Conservation (phyloP, 2,888 invertebrate genomes). For the Calliopum simillimum region DNA sequence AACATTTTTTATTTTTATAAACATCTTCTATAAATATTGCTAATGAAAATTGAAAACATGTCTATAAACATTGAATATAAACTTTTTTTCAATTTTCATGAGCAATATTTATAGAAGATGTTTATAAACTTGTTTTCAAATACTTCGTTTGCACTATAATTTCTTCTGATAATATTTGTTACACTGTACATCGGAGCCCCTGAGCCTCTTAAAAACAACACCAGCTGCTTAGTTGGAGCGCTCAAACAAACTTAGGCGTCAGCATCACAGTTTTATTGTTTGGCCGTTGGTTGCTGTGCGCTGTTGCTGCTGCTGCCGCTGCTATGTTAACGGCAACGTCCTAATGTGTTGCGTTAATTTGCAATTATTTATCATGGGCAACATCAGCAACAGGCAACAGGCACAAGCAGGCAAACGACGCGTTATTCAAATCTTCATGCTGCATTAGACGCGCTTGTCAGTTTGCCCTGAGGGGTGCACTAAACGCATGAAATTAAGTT, state of each 20-base stretch:
- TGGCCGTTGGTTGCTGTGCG: background rate
- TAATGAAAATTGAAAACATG: no score
- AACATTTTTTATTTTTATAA: no score
- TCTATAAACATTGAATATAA: no score
- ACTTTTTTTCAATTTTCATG: no score
- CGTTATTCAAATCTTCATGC: constrained; percentile 9
- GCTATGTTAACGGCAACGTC: background rate
- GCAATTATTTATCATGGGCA: constrained; percentile 35
- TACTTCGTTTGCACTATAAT: no score
- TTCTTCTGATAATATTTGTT: no score
- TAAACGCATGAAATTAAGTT: background rate
- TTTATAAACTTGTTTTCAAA: no score
- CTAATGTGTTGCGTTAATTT: constrained; percentile 32
- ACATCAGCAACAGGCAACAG: background rate
- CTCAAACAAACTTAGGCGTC: background rate
- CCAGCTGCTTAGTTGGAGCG: background rate
- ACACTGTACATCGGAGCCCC: no score
- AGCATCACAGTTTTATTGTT: background rate
- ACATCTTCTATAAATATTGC: no score
- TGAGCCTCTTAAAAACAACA: background rate
- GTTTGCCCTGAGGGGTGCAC: background rate
- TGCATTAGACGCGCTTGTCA: background rate
- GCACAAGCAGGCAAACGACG: background rate
- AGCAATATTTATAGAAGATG: no score
- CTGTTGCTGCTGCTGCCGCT: background rate